phyloP scores from a whole-genome alignment of 2,888 invertebrate species.

The Antitype chi region DNA sequence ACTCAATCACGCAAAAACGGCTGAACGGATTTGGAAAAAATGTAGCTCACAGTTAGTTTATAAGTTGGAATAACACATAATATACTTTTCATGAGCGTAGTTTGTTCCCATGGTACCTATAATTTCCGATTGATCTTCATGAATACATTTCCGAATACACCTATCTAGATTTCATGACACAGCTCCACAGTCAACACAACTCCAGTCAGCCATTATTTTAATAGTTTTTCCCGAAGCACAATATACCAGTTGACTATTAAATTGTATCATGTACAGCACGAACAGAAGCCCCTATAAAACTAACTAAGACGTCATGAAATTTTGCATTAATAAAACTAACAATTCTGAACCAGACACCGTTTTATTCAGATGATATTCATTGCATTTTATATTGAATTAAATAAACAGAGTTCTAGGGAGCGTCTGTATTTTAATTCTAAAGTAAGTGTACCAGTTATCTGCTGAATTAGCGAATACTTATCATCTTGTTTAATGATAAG shows the following conservation, averaged over 20 bases:
- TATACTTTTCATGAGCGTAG: too few relatives aligned
- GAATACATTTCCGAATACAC: not conserved
- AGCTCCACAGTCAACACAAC: not conserved
- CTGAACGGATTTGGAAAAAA: too few relatives aligned
- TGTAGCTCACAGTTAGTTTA: too few relatives aligned
- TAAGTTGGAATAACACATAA: too few relatives aligned
- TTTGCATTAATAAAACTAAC: slow-evolving; percentile 35
- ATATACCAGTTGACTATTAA: not conserved
- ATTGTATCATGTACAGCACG: not conserved
- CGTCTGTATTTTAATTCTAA: slow-evolving; percentile 34
- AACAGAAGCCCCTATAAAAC: slow-evolving; percentile 30
- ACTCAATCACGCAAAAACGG: too few relatives aligned
- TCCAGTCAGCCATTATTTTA: not conserved
- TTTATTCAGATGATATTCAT: slow-evolving; percentile 18
- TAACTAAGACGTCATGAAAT: slow-evolving; percentile 23
- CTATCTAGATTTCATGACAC: not conserved
- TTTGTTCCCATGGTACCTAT: too few relatives aligned
- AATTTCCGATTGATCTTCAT: too few relatives aligned
- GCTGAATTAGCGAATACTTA: slow-evolving; percentile 38
- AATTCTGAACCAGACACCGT: slow-evolving; percentile 25
- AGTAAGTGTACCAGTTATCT: slow-evolving; percentile 28
- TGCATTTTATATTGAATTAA: slow-evolving; percentile 37
- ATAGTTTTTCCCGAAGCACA: slow-evolving; percentile 2
- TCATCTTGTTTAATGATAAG: slow-evolving; percentile 46
- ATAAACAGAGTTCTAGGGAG: slow-evolving; percentile 1